Evolutionary conservation across 1,140 invertebrate species (phyloP).

Genomic region (Anoplolepis gracilipes): DNA sequence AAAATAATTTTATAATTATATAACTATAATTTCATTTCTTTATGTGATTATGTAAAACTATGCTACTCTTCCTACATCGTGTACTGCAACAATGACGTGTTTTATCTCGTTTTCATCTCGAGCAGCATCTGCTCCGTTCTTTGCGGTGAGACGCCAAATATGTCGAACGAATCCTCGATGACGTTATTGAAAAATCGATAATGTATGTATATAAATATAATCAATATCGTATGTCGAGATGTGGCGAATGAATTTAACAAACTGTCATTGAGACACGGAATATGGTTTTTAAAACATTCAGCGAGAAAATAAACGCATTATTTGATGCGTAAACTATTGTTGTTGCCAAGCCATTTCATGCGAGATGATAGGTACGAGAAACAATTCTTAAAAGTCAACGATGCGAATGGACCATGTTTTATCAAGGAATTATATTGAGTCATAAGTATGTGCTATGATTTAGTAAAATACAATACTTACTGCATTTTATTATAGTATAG

Average conservation of each 20-base stretch:
- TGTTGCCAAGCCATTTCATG: neutral
- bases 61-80: neutral
- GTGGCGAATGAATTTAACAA: neutral
- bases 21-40: no score
- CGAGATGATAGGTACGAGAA: neutral
- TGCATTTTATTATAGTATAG: neutral
- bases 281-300: neutral
- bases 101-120: constrained; percentile 22
- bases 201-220: no score
- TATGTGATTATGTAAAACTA: no score
- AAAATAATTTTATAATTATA: no score
- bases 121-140: constrained; percentile 24
- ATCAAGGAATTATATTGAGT: neutral
- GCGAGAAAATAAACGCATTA: neutral
- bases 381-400: neutral
- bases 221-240: neutral
- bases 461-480: neutral
- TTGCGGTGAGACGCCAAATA: neutral
- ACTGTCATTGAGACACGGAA: neutral
- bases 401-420: neutral
- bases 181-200: constrained; percentile 29
- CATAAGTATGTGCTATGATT: neutral
- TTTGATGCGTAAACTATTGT: neutral
- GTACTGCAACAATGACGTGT: constrained; percentile 11
- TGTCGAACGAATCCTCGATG: constrained; percentile 2